Evolutionary conservation across 2,888 invertebrate genomes (phyloP), one percentile per base, ranked within the genome.

Genomic region (Smittia sp.): DNA sequence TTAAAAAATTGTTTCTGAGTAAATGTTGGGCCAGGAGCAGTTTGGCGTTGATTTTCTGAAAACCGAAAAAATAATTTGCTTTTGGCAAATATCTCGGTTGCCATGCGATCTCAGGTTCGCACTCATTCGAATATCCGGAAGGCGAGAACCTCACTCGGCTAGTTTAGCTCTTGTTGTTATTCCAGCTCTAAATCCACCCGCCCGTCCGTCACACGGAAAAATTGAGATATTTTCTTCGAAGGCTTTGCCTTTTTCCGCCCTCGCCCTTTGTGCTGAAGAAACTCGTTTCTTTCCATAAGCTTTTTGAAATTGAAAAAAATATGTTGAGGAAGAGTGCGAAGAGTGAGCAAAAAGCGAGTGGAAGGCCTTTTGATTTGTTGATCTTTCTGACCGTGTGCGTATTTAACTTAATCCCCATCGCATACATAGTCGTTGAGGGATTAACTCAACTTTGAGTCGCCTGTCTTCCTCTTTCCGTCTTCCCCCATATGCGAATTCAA

Each of bases 351-450:
- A 22, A 58, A 20, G 22, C 32, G 32, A 32, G 9, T 4, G 22
- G 18, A 67, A 70, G 20, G 32, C 13, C 22, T 25, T 25, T 32
- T 70, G 69, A 70, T 70, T 70, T 70, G 52, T 70, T 70, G 52
- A 54, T 46, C 69, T 54, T 54, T 70, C 41, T 54, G 69, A 70
- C 69, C 69, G 32, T 70, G 32, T 54, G 54, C 68, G 66, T 66
- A 39, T 66, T 66, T 66, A 66, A 66, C 41, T 39, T 39, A 66
- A 66, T 66, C 39, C 65, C 66, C 39, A 20, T n/a, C 22, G 66
- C 15, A 32, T 9, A 32, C 46, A 46, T 46, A 2, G 15, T 46
- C 46, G 15, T 46, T 46, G 13, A n/a, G 11, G 15, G 46, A 46
- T 46, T 46, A 39, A 39, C 7, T 39, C 13, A 39, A 9, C 13